phyloP scores from a whole-genome alignment of 2,113 vertebrate genomes.

The Ceratotherium simum region DNA sequence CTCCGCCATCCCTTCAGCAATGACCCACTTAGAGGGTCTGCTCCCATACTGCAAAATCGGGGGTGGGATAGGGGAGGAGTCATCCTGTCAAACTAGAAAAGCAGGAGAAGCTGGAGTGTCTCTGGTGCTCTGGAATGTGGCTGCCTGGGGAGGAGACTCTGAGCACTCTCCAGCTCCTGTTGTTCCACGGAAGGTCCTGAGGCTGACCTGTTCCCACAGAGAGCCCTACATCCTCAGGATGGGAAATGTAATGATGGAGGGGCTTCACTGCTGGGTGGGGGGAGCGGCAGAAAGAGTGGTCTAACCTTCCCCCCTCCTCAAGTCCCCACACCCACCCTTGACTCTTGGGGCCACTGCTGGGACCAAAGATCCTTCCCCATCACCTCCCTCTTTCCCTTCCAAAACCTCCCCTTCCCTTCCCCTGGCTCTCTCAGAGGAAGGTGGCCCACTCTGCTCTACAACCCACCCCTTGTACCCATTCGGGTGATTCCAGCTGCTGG shows the following conservation, averaged over 20 bases:
- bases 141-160: neutral
- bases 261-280: too few relatives aligned
- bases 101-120: neutral
- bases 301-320: neutral
- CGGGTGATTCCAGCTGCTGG: neutral
- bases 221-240: neutral
- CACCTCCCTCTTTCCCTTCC: neutral
- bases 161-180: neutral
- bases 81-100: neutral
- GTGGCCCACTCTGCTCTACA: neutral
- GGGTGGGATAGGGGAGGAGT: too few relatives aligned
- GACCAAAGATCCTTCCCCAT: neutral
- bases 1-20: neutral
- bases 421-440: neutral
- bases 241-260: too few relatives aligned
- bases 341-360: neutral
- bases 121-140: neutral
- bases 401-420: neutral
- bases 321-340: neutral
- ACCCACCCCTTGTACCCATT: neutral
- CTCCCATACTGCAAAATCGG: neutral
- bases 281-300: fast-evolving
- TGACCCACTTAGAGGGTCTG: neutral
- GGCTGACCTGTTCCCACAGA: neutral
- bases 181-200: neutral